Percentiles rank a stretch among this genome's conserved stretches.
Evolutionary conservation across 2,113 vertebrate genomes (phyloP).

Genomic region (Phyllostomus hastatus): DNA sequence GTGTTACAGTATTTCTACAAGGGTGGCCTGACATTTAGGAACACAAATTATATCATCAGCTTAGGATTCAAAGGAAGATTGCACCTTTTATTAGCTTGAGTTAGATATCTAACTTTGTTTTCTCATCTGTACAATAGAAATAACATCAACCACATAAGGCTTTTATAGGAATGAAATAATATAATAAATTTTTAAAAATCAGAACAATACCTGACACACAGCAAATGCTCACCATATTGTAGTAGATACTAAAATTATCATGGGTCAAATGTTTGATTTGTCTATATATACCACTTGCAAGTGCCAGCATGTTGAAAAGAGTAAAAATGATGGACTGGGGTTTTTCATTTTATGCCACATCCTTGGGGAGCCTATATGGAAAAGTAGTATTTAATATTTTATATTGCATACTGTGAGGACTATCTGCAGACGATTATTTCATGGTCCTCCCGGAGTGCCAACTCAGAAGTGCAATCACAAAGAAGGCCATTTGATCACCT

Average conservation of each 20-base stretch:
- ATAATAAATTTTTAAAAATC: not conserved
- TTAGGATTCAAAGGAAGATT: not conserved
- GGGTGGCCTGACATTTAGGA: not conserved
- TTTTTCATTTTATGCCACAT: not conserved
- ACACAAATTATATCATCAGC: not conserved
- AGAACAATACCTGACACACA: not conserved
- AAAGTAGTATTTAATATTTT: conserved; percentile 69
- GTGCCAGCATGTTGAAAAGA: not conserved
- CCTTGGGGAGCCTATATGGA: not conserved
- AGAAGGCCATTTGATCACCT: conserved; percentile 64
- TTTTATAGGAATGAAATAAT: not conserved
- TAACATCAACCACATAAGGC: not conserved
- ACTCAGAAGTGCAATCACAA: conserved; percentile 34
- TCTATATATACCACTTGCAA: not conserved
- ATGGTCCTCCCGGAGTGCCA: conserved; percentile 10
- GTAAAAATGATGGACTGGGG: not conserved
- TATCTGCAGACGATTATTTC: not conserved
- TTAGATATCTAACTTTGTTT: not conserved
- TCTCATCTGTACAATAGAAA: not conserved
- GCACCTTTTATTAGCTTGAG: not conserved
- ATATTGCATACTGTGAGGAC: not conserved
- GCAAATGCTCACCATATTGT: not conserved
- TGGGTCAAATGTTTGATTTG: not conserved
- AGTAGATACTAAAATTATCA: not conserved
- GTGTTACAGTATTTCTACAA: not conserved